Base-by-base conservation (phyloP, 1,140 invertebrate species). In the Drosophila bocqueti region DNA sequence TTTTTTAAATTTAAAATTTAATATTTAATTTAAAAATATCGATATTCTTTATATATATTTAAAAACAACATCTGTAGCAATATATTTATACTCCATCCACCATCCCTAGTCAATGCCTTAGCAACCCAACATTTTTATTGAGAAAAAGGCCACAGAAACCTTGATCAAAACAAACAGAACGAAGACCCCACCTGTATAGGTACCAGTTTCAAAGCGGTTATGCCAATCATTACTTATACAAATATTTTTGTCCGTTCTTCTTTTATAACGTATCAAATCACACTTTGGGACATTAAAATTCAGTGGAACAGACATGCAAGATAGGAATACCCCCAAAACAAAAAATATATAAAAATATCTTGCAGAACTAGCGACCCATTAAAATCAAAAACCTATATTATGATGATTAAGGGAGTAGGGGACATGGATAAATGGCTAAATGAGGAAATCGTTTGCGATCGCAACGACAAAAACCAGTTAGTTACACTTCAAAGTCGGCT, bases 161-260 rank as follows among this genome's bases (percentile, higher is more conserved):
- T 89, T 89, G 79, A 61, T 57, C 40, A 64, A 42, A 60, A 61
- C 65, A 61, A 69, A 59, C 57, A 71, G 65, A 78, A 52, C 67
- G 69, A 81, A 73, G 69, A 74, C 55, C 76, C 72, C 50, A 57
- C 45, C 62, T 31, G 46, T 50, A 21, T 60, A 45, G 74, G 69
- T 86, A 84, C 57, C 69, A 84, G 65, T 89, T 82, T 73, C 61
- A 47, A 68, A 52, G 66, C 76, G 84, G 76, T 69, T 82, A 64
- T 66, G 67, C 63, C 62, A 50, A 84, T 83, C 36, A 83, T 79
- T 75, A 68, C 66, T 31, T 54, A 76, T 77, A 60, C 31, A 55
- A 45, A 66, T 62, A 58, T 43, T n/a, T n/a, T 47, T 47, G 10
- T 61, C 16, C 52, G 34, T 65, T 36, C 10, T 72, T 47, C n/a